Evolutionary conservation across 2,113 vertebrate species (phyloP), one percentile per base, ranked within the genome.

Genomic region (Electrona antarctica): DNA sequence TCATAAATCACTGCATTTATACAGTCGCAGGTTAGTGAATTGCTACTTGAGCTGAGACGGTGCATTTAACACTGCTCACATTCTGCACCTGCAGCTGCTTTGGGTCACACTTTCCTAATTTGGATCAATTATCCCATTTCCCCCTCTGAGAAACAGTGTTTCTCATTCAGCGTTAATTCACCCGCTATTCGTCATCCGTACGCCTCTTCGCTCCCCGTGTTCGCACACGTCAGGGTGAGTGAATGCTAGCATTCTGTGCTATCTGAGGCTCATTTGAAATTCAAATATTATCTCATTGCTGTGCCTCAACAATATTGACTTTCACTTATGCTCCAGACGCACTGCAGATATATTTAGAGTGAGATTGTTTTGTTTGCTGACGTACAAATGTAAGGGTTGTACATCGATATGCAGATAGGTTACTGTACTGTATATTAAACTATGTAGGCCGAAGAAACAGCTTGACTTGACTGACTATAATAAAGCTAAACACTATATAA

Each of bases 81-180:
- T 89, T 85, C 84, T 76, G 13, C 66, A 60, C 77, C 67, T n/a
- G 7, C 69, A 61, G 84, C 79, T 76, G 87, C 85, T 79, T 64
- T 70, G 46, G 84, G 81, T 91, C 79, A 90, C 55, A 78, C 86
- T 91, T 91, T 82, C 78, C 91, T 92, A 81, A 90, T 89, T 87
- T 84, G 74, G 77, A 64, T 83, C 79, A 93, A 80, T 92, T 91
- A 91, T 77, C 69, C 57, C 85, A 63, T 90, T 92, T 93, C 86
- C 90, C 33, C 86, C 77, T 78, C 74, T 48, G 75, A 49, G 85
- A 73, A 89, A 90, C 83, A 87, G 29, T 80, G 77, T 88, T 81
- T 77, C 83, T 80, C 89, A 89, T 90, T 91, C 73, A 75, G 80
- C 72, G 64, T 74, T 41, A 78, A 67, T 85, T 86, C 5, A 10